Percentiles rank a stretch among this genome's conserved stretches.
These are phyloP conservation scores for Caranx ignobilis DNA, from an alignment of 2,113 vertebrate genomes.

Conservation along the genomic window DNA sequence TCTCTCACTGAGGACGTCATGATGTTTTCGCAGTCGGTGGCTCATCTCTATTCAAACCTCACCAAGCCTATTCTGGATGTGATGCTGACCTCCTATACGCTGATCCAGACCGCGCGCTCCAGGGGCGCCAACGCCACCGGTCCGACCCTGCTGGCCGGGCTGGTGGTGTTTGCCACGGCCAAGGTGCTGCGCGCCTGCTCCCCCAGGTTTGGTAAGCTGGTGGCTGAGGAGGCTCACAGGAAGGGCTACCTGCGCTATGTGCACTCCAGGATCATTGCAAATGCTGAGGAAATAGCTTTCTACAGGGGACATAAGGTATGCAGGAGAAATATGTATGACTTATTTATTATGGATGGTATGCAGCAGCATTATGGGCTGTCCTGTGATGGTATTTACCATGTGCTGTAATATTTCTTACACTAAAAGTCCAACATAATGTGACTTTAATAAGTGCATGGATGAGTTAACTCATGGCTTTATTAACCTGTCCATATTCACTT, in stretches of 20 bases:
- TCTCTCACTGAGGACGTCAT: conserved; percentile 97
- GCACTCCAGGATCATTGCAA: conserved; percentile 97
- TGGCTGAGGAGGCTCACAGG: conserved; percentile 96
- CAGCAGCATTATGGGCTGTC: neutral
- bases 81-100: conserved; percentile 94
- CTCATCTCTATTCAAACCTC: conserved; percentile 98
- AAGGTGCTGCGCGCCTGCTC: conserved; percentile 95
- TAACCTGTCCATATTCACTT: neutral
- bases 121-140: conserved; percentile 92
- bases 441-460: neutral
- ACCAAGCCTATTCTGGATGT: conserved; percentile 98
- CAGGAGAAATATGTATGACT: neutral
- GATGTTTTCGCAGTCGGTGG: conserved; percentile 97
- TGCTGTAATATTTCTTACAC: neutral
- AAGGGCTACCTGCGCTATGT: conserved; percentile 96
- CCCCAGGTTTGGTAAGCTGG: conserved; percentile 94
- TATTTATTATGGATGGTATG: neutral
- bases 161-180: conserved; percentile 94
- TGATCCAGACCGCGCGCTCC: conserved; percentile 92
- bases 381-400: too few species aligned
- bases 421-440: too few species aligned
- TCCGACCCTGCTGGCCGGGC: conserved; percentile 92
- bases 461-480: neutral
- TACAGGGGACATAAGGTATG: conserved; percentile 98
- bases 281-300: conserved; percentile 98